Base-by-base conservation (phyloP, 2,113 vertebrate species). In the Papio anubis region DNA sequence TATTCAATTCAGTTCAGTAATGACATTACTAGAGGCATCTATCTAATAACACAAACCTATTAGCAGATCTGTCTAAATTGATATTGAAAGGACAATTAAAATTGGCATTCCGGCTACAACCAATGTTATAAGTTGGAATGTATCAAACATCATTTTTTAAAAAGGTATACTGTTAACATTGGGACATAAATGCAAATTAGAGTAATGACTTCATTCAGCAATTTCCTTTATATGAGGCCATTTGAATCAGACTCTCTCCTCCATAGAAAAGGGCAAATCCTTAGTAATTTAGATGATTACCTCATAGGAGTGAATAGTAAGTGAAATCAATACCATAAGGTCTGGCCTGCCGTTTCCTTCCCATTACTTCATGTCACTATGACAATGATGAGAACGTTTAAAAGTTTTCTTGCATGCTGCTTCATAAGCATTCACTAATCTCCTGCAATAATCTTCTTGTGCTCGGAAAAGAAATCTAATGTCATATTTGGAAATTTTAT, bases 221-320 rank as follows among this genome's bases (percentile, higher is more conserved):
- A 75, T 97, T 98, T 98, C 97, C 96, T 98, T 98, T 98, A 97
- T 98, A 98, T 88, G 59, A 96, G 97, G 94, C 96, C 83, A 97
- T 98, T 99, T 98, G 98, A 98, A 98, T 96, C 96, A 97, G 43
- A 92, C 90, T 97, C 40, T 93, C 73, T 98, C 66, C 92, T 97
- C 50, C 80, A 20, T 96, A 95, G 97, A 68, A 98, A 98, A 98
- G 98, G 94, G 82, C 57, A 96, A 98, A 97, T 96, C 94, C 90
- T 98, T 98, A 96, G 97, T 98, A 98, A 98, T 98, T 98, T 97
- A 98, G 97, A 96, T 86, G 97, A 96, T 97, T 98, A 98, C 85
- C 83, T 96, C 93, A 98, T 66, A 97, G 95, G 81, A 98, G 97
- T 80, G 83, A 98, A 94, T 68, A 97, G 87, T 92, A 98, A 98